These are phyloP conservation scores for Pitangus sulphuratus DNA, from an alignment of 2,797 vertebrate species.

Conservation along the genomic window DNA sequence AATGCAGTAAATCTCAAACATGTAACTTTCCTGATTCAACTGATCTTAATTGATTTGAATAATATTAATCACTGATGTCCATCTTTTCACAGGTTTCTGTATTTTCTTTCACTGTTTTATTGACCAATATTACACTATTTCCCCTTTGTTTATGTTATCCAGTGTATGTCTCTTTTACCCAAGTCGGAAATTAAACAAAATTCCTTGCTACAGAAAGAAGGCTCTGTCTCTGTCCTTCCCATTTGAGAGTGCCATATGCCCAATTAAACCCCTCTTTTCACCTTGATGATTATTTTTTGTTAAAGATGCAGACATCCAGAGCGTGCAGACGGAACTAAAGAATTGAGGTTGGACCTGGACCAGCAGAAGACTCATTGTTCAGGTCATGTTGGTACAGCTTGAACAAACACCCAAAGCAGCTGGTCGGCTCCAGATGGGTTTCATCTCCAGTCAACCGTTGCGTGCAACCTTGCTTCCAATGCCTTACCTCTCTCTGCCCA, in stretches of 20 bases:
- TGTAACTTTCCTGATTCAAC: not conserved
- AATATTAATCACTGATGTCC: not conserved
- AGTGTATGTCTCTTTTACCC: not conserved
- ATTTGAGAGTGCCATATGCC: constrained; percentile 2
- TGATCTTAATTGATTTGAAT: not conserved
- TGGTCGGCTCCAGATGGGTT: constrained; percentile 35
- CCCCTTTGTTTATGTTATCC: not conserved
- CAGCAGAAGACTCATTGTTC: constrained; percentile 47
- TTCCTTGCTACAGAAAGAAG: constrained; percentile 24
- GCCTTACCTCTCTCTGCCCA: not conserved
- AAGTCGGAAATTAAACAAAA: constrained; percentile 10
- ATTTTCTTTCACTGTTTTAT: not conserved
- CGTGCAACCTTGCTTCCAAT: not conserved
- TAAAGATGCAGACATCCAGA: constrained; percentile 38
- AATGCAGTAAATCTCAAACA: not conserved
- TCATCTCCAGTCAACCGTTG: constrained; percentile 31
- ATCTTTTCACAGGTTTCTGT: not conserved
- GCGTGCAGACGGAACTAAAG: not conserved
- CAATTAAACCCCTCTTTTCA: constrained; percentile 50
- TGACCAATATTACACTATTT: not conserved
- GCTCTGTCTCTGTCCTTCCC: not conserved
- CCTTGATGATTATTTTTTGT: constrained; percentile 46
- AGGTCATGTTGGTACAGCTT: constrained; percentile 54
- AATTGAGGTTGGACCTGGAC: constrained; percentile 44
- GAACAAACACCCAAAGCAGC: constrained; percentile 48